Conservation (phyloP, 2,113 vertebrate genomes). For the Bettongia penicillata region DNA sequence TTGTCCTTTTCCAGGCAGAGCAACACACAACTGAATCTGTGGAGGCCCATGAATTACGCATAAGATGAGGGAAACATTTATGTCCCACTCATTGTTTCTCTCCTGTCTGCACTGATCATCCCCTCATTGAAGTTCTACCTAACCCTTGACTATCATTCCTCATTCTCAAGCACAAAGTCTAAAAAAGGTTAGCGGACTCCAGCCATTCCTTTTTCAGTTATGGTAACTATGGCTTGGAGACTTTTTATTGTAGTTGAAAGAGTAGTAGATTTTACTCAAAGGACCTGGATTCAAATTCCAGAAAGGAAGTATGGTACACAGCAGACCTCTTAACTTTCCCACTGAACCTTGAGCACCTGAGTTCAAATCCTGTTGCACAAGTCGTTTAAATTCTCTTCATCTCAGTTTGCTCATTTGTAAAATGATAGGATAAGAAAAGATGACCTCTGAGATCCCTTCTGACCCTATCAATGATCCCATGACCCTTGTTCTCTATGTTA, state of each 20-base stretch:
- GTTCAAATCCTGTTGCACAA: background rate
- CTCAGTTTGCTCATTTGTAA: background rate
- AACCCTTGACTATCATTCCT: background rate
- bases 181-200: background rate
- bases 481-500: background rate
- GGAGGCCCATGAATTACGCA: background rate
- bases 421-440: background rate
- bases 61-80: background rate
- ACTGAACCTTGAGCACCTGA: background rate
- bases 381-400: background rate
- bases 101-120: background rate
- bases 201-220: background rate
- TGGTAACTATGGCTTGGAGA: background rate
- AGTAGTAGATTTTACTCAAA: background rate
- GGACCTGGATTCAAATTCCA: background rate
- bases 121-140: background rate
- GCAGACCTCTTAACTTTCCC: background rate
- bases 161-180: background rate
- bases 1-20: background rate
- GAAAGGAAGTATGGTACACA: background rate
- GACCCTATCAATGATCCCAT: background rate
- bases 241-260: background rate
- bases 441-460: background rate
- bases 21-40: background rate
- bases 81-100: background rate